Evolutionary conservation across 2,797 vertebrate genomes (phyloP).

Genomic region (Enteromius trimaculatus): DNA sequence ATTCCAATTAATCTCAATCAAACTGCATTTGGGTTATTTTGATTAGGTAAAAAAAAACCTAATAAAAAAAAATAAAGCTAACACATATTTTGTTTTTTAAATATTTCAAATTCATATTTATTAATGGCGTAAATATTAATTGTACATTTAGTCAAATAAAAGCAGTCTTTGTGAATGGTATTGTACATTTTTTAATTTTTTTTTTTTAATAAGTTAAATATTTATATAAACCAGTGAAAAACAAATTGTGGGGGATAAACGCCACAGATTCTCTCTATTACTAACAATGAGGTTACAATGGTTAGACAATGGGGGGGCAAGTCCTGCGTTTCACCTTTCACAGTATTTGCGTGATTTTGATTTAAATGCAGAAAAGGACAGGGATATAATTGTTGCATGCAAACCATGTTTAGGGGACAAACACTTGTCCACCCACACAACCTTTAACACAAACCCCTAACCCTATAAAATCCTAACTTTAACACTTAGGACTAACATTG

Average conservation of each 20-base stretch:
- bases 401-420: not conserved
- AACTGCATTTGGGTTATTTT: no score
- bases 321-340: not conserved
- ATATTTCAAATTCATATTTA: not conserved
- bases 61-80: no score
- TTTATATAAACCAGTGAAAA: not conserved
- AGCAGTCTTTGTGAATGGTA: not conserved
- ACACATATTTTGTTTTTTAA: no score
- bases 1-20: no score
- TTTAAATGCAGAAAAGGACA: constrained; percentile 10
- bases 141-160: not conserved
- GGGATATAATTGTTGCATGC: not conserved
- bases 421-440: not conserved
- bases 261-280: not conserved
- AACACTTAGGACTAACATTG: not conserved
- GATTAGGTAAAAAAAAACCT: no score
- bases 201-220: no score
- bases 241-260: not conserved
- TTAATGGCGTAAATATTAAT: not conserved
- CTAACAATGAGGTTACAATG: not conserved
- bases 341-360: constrained; percentile 20
- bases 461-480: no score
- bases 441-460: not conserved
- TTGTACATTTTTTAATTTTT: no score
- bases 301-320: not conserved